Base-by-base conservation (phyloP, 2,888 invertebrate species). In the Tribolium freemani region DNA sequence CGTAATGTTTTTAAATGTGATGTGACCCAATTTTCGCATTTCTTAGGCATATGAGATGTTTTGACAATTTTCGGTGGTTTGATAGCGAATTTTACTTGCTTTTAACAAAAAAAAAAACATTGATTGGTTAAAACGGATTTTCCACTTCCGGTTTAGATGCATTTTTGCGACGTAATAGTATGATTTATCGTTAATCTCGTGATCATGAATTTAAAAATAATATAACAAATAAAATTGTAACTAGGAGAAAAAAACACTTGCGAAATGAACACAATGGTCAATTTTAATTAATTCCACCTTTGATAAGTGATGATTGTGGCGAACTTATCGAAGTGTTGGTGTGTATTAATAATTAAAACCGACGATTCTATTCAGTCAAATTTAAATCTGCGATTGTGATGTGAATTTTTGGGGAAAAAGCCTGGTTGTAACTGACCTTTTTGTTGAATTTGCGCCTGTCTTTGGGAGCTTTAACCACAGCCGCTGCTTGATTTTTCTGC, bases 391-490 rank as follows among this genome's bases (percentile, higher is more conserved):
- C 48, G 13, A 11, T 48, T 13, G 11, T 48, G 48, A 2, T 48
- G 16, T 6, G 11, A 48, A 11, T 48, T 8, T 48, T 11, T 48
- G 8, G 48, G 16, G 10, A 46, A 10, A 46, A 13, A 46, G 3
- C 13, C 2, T 2, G 8, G 6, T 38, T 38, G 38, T 38, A 9
- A 63, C 63, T 63, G 83, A 89, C 89, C 87, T 87, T 88, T 79
- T 88, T 87, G 76, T 88, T 88, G 75, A 86, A 86, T 85, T 87
- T 88, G 83, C 87, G 86, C 77, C 87, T 86, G 78, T 90, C 89
- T 79, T 87, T 88, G 46, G 79, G 5, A 86, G 83, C 74, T 72
- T 77, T 80, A 10, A 79, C 75, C 67, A 77, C 72, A 45, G 75
- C 66, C 20, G 72, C 45, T 8, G 70, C 16, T 64, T 61, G 72